phyloP scores from a whole-genome alignment of 2,797 vertebrate genomes.

The Pantherophis alleghaniensis region DNA sequence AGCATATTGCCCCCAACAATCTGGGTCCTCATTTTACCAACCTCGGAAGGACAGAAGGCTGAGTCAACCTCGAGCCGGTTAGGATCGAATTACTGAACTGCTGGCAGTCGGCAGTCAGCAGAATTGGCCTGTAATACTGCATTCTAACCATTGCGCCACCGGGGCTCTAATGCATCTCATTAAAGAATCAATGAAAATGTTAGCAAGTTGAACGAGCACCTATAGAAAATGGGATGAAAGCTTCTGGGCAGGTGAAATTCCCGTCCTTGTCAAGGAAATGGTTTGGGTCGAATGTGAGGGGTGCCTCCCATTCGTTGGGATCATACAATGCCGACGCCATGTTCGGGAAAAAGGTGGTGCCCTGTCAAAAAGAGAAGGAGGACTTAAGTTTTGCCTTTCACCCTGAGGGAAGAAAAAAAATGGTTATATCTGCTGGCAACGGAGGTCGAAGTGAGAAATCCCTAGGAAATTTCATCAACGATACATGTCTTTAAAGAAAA shows the following conservation, averaged over 20 bases:
- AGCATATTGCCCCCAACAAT: too few relatives aligned
- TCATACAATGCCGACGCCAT: slow-evolving; percentile 47
- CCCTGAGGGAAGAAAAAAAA: not conserved
- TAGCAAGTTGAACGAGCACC: slow-evolving; percentile 1
- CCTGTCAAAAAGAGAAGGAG: slow-evolving; percentile 39
- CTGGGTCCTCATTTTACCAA: too few relatives aligned
- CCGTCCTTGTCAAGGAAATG: slow-evolving; percentile 55
- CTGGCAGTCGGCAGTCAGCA: too few relatives aligned
- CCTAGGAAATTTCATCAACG: not conserved
- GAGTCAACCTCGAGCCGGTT: too few relatives aligned
- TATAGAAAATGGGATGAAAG: slow-evolving; percentile 55
- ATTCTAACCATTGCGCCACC: too few relatives aligned
- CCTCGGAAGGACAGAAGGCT: too few relatives aligned
- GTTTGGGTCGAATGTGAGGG: slow-evolving; percentile 40
- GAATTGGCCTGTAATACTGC: too few relatives aligned
- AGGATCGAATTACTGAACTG: too few relatives aligned
- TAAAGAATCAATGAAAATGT: not conserved
- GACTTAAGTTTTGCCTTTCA: not conserved
- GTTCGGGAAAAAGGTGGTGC: slow-evolving; percentile 42
- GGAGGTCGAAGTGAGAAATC: not conserved
- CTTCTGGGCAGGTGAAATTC: slow-evolving; percentile 42
- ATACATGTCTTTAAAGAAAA: not conserved
- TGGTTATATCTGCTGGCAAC: not conserved
- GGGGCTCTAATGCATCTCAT: not conserved
- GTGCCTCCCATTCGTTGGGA: slow-evolving; percentile 47